Evolutionary conservation across 2,888 invertebrate species (phyloP).

Genomic region (Alsophila aescularia): DNA sequence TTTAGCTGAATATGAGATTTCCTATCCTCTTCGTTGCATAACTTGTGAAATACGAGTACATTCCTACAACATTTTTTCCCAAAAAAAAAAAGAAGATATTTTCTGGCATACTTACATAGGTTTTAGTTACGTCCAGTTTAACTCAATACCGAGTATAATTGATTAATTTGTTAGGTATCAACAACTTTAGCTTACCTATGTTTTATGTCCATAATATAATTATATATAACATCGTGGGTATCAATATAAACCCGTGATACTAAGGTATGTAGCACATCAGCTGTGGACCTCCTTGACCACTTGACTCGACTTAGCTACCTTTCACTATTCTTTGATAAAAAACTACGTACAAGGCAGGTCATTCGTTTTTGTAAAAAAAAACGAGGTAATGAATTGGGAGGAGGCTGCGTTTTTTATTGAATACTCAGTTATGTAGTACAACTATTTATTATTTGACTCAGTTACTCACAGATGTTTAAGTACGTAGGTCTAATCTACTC

Average conservation of each 20-base stretch:
- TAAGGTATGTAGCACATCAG: conserved; percentile 53
- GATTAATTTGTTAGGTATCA: conserved; percentile 32
- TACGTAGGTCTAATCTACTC: too few species aligned
- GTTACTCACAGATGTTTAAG: too few species aligned
- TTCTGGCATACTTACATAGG: conserved; percentile 5
- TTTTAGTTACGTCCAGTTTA: conserved; percentile 5
- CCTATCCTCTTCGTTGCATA: conserved; percentile 10
- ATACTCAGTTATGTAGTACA: too few species aligned
- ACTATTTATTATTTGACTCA: too few species aligned
- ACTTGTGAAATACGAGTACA: too few species aligned
- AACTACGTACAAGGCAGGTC: conserved; percentile 1
- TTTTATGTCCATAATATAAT: too few species aligned
- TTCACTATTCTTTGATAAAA: conserved; percentile 55
- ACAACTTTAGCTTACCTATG: too few species aligned
- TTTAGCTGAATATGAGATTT: neutral
- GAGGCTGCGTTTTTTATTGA: neutral
- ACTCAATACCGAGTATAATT: conserved; percentile 21
- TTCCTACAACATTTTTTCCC: too few species aligned
- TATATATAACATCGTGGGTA: too few species aligned
- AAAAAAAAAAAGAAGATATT: conserved; percentile 16
- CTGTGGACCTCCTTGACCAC: conserved; percentile 72
- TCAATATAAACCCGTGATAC: conserved; percentile 18
- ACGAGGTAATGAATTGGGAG: conserved; percentile 13
- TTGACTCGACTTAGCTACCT: conserved; percentile 50
- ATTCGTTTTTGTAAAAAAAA: conserved; percentile 24